These are phyloP conservation scores for Eueremaeus valkanovi DNA, from an alignment of 2,888 invertebrate species.

Conservation along the genomic window DNA sequence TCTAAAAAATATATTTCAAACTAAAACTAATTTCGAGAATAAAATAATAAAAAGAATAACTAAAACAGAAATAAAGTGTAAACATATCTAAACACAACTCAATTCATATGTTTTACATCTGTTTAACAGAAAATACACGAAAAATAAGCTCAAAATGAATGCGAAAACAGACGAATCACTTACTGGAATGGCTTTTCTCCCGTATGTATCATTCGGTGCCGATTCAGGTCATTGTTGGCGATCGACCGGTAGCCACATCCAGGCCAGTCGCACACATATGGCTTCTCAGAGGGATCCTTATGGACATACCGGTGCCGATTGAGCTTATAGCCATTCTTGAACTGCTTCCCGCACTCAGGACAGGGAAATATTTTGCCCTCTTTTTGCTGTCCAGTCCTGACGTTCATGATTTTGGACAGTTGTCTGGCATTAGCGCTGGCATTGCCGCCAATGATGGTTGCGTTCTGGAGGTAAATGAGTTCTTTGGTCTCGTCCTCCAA, in stretches of 20 bases:
- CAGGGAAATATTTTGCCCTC: conserved; percentile 23
- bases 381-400: neutral
- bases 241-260: conserved; percentile 39
- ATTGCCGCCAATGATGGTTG: conserved; percentile 21
- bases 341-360: conserved; percentile 36
- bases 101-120: no score
- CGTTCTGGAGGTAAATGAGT: conserved; percentile 28
- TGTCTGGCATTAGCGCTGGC: neutral
- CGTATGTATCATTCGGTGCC: conserved; percentile 39
- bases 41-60: neutral
- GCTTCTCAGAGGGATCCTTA: conserved; percentile 38
- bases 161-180: neutral
- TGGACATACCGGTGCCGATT: conserved; percentile 40
- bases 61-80: no score
- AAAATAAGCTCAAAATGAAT: neutral
- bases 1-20: no score
- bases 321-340: conserved; percentile 38
- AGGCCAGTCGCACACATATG: conserved; percentile 34
- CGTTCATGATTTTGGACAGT: neutral
- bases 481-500: conserved; percentile 30
- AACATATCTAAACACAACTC: no score
- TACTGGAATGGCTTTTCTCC: conserved; percentile 38
- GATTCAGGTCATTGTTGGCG: conserved; percentile 40
- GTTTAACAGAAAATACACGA: no score
- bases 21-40: no score